Percentiles rank a stretch among this genome's conserved stretches.
Conservation (phyloP, 1,140 invertebrate species). For the Odontomachus brunneus region DNA sequence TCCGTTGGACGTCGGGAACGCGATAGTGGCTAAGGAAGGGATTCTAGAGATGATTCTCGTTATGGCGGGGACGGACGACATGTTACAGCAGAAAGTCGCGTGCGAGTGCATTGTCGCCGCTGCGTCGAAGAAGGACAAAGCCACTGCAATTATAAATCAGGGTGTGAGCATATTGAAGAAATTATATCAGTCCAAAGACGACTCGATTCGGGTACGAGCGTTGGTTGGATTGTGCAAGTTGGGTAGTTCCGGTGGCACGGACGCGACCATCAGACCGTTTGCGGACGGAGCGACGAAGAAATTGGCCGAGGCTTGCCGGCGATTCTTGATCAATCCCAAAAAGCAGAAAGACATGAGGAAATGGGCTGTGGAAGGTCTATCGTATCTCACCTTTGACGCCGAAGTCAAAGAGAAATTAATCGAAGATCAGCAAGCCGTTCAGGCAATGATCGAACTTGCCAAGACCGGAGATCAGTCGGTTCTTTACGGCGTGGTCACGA, state of each 20-base stretch:
- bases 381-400: slow-evolving; percentile 98
- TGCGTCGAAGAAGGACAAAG: slow-evolving; percentile 99
- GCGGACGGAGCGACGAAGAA: slow-evolving; percentile 97
- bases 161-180: slow-evolving; percentile 98
- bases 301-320: slow-evolving; percentile 96
- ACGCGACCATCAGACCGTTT: slow-evolving; percentile 97
- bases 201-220: slow-evolving; percentile 95
- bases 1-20: slow-evolving; percentile 97
- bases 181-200: slow-evolving; percentile 96
- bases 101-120: slow-evolving; percentile 98
- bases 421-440: slow-evolving; percentile 93
- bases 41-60: slow-evolving; percentile 98
- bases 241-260: slow-evolving; percentile 97
- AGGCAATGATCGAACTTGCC: slow-evolving; percentile 95
- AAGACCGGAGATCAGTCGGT: slow-evolving; percentile 94
- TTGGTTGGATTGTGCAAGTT: slow-evolving; percentile 98
- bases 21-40: slow-evolving; percentile 95
- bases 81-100: slow-evolving; percentile 95
- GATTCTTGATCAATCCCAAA: slow-evolving; percentile 94
- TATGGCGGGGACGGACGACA: slow-evolving; percentile 95
- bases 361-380: slow-evolving; percentile 99
- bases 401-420: slow-evolving; percentile 99
- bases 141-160: slow-evolving; percentile 94
- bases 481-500: slow-evolving; percentile 96
- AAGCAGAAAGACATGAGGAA: slow-evolving; percentile 96